Evolutionary conservation across 1,140 invertebrate species (phyloP), one percentile per base, ranked within the genome.

Genomic region (Drosophila arizonae): DNA sequence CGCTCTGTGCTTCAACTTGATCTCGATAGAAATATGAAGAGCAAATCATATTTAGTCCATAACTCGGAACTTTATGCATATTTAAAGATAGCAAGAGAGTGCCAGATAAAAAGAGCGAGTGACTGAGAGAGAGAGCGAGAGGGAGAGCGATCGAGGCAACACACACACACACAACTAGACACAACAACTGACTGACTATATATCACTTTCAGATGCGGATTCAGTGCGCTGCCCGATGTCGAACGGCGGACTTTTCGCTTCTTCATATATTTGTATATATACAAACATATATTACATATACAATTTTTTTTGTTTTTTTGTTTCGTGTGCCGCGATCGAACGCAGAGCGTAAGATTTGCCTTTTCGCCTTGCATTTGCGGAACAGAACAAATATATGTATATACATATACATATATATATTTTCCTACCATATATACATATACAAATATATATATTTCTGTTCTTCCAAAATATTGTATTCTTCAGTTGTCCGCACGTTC

Each of bases 151-250:
- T 21, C 11, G 48, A 45, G 13, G 36, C 0, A 43, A 57, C 21
- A 24, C 21, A 24, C 3, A 24, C 46, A 39, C 45, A 51, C 28
- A 62, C 28, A 62, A 11, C 50, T 28, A 51, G 15, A 66, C 33
- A 65, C 57, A 46, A 11, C 36, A 10, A 11, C 45, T 50, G 69
- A 6, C 50, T 46, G 45, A 21, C 62, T 72, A 87, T 82, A 87
- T 87, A 68, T 67, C 79, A 79, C 58, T 79, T 88, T 87, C 79
- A 78, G 82, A 82, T 81, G 81, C 75, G 64, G 66, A 76, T 78
- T 72, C 81, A 76, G 81, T 78, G 77, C 72, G 81, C 63, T 84
- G 62, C 65, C 72, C 56, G 56, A 41, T 69, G 69, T 64, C 68
- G 50, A 76, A 79, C 80, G 61, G 24, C 51, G 51, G 51, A 54